phyloP scores from a whole-genome alignment of 2,113 vertebrate species.

The Poicephalus meyeri region DNA sequence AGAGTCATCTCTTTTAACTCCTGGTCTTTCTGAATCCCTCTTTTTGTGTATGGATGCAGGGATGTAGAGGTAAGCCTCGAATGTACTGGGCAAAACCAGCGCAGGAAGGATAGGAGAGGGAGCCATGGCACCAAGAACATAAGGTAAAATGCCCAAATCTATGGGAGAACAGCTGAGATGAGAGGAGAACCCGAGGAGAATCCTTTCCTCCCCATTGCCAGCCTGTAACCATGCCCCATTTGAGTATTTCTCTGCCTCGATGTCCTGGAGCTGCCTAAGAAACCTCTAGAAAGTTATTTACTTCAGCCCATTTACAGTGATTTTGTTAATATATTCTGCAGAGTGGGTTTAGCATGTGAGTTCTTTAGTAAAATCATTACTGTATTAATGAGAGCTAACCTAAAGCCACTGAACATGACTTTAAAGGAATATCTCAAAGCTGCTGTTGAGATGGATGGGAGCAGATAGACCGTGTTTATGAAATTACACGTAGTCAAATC shows the following conservation, averaged over 20 bases:
- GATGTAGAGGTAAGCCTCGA: neutral
- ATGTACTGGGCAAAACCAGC: neutral
- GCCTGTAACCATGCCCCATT: neutral
- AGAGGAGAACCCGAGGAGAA: neutral
- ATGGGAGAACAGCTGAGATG: neutral
- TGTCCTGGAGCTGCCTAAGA: neutral
- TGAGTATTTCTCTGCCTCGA: neutral
- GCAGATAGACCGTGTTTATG: slow-evolving; percentile 7
- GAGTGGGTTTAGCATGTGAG: slow-evolving; percentile 11
- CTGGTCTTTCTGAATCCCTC: neutral
- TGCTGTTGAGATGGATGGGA: slow-evolving; percentile 39
- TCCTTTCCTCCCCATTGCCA: neutral
- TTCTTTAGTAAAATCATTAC: slow-evolving; percentile 32
- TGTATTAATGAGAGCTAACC: slow-evolving; percentile 54
- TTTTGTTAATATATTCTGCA: neutral
- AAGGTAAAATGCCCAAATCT: neutral
- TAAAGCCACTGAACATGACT: slow-evolving; percentile 25
- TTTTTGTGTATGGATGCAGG: neutral
- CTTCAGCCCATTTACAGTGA: slow-evolving; percentile 13
- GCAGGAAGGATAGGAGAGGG: neutral
- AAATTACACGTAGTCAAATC: slow-evolving; percentile 4
- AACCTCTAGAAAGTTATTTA: slow-evolving; percentile 40
- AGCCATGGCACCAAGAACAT: neutral
- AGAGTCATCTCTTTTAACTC: neutral
- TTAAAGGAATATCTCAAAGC: slow-evolving; percentile 4